Conservation (phyloP, 2,113 vertebrate genomes). For the Colinus virginianus region DNA sequence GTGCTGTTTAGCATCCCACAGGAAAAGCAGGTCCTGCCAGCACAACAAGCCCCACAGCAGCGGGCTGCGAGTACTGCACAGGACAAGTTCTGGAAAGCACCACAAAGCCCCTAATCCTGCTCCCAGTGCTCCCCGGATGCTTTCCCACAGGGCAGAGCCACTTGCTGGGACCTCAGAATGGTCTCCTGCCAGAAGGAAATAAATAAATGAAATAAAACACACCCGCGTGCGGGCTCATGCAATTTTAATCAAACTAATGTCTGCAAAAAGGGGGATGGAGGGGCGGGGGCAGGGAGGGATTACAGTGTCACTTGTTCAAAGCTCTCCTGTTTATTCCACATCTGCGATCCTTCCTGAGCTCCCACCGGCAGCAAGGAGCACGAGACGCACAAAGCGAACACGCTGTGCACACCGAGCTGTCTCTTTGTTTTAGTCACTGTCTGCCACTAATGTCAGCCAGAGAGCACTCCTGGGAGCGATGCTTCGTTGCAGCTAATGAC, state of each 20-base stretch:
- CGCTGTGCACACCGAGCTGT: not conserved
- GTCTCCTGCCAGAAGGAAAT: not conserved
- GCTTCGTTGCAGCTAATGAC: not conserved
- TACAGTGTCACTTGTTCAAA: conserved; percentile 30
- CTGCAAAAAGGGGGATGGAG: not conserved
- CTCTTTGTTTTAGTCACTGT: conserved; percentile 47
- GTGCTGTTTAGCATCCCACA: not conserved
- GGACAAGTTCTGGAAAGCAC: not conserved
- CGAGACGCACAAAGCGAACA: not conserved
- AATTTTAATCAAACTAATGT: conserved; percentile 75
- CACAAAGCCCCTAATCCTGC: not conserved
- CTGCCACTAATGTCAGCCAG: conserved; percentile 19
- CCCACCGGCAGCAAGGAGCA: not conserved
- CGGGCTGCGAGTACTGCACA: rapidly evolving
- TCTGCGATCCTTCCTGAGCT: conserved; percentile 25
- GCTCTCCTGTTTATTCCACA: conserved; percentile 16
- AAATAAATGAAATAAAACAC: conserved; percentile 44
- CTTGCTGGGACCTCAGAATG: not conserved
- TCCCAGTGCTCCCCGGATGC: not conserved
- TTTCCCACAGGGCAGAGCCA: not conserved
- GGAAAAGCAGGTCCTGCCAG: conserved; percentile 57
- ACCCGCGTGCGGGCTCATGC: conserved; percentile 8
- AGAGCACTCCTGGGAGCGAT: conserved; percentile 6
- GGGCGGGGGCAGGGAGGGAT: conserved; percentile 29
- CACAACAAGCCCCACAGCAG: not conserved